Evolutionary conservation across 2,797 vertebrate genomes (phyloP).

Genomic region (Lerista edwardsae): DNA sequence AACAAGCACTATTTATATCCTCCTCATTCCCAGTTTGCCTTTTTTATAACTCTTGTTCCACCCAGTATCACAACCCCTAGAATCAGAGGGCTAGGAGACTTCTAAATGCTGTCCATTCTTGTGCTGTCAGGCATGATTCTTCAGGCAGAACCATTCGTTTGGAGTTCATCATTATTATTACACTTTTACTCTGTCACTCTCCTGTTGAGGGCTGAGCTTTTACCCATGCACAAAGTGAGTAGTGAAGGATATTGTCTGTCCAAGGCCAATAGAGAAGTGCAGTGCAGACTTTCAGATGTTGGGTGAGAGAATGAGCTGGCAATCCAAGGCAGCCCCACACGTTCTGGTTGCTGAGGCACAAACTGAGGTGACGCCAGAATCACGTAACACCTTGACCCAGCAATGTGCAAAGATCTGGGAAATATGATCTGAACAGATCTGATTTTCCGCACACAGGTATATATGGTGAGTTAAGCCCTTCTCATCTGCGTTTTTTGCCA

Average conservation of each 20-base stretch:
- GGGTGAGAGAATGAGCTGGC: not conserved
- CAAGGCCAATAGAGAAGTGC: not conserved
- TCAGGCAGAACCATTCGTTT: not conserved
- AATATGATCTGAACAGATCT: not conserved
- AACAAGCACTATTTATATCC: not conserved
- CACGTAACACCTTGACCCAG: not conserved
- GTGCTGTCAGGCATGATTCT: too few species aligned
- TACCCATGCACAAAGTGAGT: not conserved
- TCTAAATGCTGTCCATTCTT: not conserved
- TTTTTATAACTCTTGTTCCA: not conserved
- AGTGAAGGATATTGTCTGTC: not conserved
- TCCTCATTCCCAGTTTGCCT: not conserved
- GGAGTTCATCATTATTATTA: not conserved
- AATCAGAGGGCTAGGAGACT: not conserved
- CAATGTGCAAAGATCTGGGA: not conserved
- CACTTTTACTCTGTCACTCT: not conserved
- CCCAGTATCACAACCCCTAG: not conserved
- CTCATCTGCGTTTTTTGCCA: too few species aligned
- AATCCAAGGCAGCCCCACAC: not conserved
- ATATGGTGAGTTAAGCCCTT: too few species aligned
- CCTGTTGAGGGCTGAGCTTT: not conserved
- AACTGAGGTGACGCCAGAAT: not conserved
- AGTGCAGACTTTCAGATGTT: too few species aligned
- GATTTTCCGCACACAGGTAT: not conserved
- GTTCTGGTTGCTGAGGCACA: not conserved